phyloP scores from a whole-genome alignment of 2,888 invertebrate genomes.

The Ichneumoninae sp. region DNA sequence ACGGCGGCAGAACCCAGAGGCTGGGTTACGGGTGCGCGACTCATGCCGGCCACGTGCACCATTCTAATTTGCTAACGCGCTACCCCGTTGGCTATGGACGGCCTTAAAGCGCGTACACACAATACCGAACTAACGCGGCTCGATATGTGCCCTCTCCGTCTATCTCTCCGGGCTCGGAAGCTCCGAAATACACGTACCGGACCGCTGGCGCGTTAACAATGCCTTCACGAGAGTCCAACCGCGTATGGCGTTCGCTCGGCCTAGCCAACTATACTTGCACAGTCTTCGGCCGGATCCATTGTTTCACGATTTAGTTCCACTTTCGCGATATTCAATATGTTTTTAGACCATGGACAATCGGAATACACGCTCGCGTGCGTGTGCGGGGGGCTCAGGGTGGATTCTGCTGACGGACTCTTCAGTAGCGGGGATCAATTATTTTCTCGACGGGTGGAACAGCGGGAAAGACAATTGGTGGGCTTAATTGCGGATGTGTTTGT shows the following conservation, averaged over 20 bases:
- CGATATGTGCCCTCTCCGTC: constrained; percentile 69
- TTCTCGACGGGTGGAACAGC: constrained; percentile 45
- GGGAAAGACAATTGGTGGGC: constrained; percentile 45
- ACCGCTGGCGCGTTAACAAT: constrained; percentile 52
- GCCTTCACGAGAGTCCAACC: constrained; percentile 26
- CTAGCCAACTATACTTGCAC: constrained; percentile 21
- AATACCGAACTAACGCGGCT: constrained; percentile 35
- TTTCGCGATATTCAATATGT: constrained; percentile 38
- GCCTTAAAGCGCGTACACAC: constrained; percentile 55
- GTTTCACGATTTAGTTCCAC: constrained; percentile 52
- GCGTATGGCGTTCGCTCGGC: constrained; percentile 10
- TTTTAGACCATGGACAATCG: neutral
- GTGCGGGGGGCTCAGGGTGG: neutral
- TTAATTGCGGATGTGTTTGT: constrained; percentile 40
- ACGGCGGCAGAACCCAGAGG: constrained; percentile 62
- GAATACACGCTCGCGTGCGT: neutral
- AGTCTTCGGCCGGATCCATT: constrained; percentile 26
- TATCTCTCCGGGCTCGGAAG: constrained; percentile 7
- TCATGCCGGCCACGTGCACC: constrained; percentile 81
- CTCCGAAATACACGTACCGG: constrained; percentile 63
- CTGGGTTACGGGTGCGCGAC: constrained; percentile 66
- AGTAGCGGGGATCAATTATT: constrained; percentile 53
- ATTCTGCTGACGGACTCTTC: constrained; percentile 32
- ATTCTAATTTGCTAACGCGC: constrained; percentile 82
- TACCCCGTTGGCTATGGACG: constrained; percentile 55